These are phyloP conservation scores for Isurus oxyrinchus DNA, from an alignment of 2,113 vertebrate species.

Conservation along the genomic window DNA sequence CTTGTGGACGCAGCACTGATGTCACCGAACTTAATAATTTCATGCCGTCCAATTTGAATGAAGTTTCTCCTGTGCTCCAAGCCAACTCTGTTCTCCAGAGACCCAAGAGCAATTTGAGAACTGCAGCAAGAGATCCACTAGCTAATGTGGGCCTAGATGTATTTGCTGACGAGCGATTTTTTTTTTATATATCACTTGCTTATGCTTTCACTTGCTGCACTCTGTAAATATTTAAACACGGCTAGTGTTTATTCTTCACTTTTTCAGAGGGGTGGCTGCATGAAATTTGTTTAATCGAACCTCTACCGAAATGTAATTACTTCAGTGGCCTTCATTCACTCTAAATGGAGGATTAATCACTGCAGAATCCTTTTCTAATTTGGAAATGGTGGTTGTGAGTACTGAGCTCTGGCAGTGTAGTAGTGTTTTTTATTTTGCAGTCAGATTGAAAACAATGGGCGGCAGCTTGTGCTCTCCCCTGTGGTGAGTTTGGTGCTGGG, in stretches of 20 bases:
- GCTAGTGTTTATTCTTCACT: not conserved
- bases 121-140: not conserved
- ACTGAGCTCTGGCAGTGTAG: not conserved
- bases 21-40: not conserved
- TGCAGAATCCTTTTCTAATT: not conserved
- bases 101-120: not conserved
- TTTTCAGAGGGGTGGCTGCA: not conserved
- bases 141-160: not conserved
- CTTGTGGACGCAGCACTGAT: no score
- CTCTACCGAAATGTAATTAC: not conserved
- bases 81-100: not conserved
- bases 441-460: not conserved
- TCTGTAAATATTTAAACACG: not conserved
- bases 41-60: not conserved
- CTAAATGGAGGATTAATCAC: not conserved
- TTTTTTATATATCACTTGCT: not conserved
- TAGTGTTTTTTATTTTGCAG: no score
- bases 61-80: not conserved
- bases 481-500: not conserved
- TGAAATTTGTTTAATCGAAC: not conserved
- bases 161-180: not conserved
- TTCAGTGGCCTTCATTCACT: not conserved
- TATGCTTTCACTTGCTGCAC: not conserved
- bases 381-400: not conserved
- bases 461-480: not conserved